Percentiles rank a stretch among this genome's conserved stretches.
Evolutionary conservation across 2,113 vertebrate genomes (phyloP).

Genomic region (Ptilorrhoa leucosticta): DNA sequence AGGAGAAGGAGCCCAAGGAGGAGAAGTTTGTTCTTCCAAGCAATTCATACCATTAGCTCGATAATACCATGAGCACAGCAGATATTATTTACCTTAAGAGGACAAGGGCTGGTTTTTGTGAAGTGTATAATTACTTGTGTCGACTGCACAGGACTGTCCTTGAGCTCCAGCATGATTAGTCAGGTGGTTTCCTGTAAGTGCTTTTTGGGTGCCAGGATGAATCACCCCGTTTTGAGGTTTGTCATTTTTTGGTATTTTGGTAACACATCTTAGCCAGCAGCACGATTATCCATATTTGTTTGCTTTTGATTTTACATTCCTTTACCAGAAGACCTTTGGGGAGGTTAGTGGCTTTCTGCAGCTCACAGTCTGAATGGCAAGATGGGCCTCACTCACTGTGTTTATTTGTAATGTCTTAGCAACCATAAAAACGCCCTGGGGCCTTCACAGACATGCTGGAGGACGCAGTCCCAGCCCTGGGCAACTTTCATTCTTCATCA

Average conservation of each 20-base stretch:
- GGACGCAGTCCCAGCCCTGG: background rate
- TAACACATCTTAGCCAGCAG: background rate
- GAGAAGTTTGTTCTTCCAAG: background rate
- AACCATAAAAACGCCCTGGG: background rate
- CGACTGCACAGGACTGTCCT: background rate
- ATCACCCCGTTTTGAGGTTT: background rate
- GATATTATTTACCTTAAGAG: background rate
- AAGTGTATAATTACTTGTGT: background rate
- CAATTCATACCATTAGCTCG: background rate
- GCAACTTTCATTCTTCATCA: background rate
- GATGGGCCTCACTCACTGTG: background rate
- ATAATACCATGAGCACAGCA: background rate
- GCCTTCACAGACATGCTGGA: background rate
- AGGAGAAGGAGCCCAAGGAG: background rate
- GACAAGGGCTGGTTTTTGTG: background rate
- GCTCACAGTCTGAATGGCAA: background rate
- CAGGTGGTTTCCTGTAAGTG: constrained; percentile 5
- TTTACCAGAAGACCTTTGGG: background rate
- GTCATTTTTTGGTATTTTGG: background rate
- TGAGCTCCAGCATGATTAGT: background rate
- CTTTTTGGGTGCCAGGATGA: constrained; percentile 1
- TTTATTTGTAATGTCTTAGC: background rate
- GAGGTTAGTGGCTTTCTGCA: background rate
- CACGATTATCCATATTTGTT: background rate
- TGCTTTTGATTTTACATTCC: background rate